phyloP scores from a whole-genome alignment of 2,113 vertebrate species.

The Ictalurus furcatus region DNA sequence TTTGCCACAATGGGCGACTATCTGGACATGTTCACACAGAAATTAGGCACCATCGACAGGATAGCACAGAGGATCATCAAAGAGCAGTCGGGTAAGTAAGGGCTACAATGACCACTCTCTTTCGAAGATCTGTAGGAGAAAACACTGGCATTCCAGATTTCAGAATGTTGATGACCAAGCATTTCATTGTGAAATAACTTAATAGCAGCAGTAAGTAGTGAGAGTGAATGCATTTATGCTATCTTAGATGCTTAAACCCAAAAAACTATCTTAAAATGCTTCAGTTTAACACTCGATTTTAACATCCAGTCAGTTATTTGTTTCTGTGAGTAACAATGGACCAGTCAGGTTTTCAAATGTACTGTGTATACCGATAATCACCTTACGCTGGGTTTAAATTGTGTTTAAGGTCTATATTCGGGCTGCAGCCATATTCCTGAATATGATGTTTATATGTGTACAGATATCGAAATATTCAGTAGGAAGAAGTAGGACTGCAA shows the following conservation, averaged over 20 bases:
- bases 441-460: too few species aligned
- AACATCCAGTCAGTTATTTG: not conserved
- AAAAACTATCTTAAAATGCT: not conserved
- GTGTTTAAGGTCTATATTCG: too few species aligned
- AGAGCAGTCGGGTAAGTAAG: conserved; percentile 92
- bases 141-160: not conserved
- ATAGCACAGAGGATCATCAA: conserved; percentile 97
- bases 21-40: conserved; percentile 89
- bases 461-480: too few species aligned
- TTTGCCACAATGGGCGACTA: conserved; percentile 91
- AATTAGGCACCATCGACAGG: conserved; percentile 95
- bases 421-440: too few species aligned
- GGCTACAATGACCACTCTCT: too few species aligned
- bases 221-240: not conserved
- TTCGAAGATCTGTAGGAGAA: not conserved
- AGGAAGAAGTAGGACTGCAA: not conserved
- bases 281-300: not conserved
- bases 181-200: not conserved
- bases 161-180: not conserved
- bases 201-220: not conserved
- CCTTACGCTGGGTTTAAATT: not conserved
- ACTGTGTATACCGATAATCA: not conserved
- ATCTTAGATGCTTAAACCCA: not conserved
- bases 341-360: not conserved
- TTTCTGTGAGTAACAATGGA: not conserved